phyloP scores from a whole-genome alignment of 2,797 vertebrate species.

The Spea hammondii region DNA sequence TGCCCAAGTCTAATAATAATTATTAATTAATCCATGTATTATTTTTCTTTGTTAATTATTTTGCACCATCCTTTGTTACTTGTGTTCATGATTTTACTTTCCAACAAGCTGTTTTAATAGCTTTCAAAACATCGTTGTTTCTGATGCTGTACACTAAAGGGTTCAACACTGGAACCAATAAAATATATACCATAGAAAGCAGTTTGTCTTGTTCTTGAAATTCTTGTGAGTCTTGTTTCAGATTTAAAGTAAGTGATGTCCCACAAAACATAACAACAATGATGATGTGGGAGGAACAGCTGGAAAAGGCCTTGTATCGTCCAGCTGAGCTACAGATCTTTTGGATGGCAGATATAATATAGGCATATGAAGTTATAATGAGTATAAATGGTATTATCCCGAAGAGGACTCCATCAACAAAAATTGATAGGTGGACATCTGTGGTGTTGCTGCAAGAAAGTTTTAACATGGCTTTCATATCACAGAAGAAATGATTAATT shows the following conservation, averaged over 20 bases:
- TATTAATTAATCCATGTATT: no score
- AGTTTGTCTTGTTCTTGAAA: conserved; percentile 17
- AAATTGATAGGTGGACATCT: background rate
- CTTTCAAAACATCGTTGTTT: conserved; percentile 28
- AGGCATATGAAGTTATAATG: conserved; percentile 15
- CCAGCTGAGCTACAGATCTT: conserved; percentile 5
- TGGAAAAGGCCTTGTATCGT: conserved; percentile 26
- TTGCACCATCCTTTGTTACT: no score
- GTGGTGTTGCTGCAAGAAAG: background rate
- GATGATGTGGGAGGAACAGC: conserved; percentile 26
- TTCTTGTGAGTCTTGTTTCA: conserved; percentile 7
- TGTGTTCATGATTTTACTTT: no score
- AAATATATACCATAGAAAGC: conserved; percentile 15
- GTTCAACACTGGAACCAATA: conserved; percentile 21
- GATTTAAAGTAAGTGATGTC: conserved; percentile 1
- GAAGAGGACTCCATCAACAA: background rate
- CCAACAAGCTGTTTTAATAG: background rate
- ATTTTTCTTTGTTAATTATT: no score
- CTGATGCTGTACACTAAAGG: conserved; percentile 34
- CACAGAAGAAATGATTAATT: background rate
- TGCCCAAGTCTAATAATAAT: no score
- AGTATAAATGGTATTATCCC: conserved; percentile 14
- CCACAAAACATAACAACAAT: conserved; percentile 28
- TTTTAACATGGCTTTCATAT: no score
- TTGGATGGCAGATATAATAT: conserved; percentile 18